Evolutionary conservation across 2,888 invertebrate species (phyloP), one percentile per base, ranked within the genome.

Genomic region (Dexiosoma caninum): DNA sequence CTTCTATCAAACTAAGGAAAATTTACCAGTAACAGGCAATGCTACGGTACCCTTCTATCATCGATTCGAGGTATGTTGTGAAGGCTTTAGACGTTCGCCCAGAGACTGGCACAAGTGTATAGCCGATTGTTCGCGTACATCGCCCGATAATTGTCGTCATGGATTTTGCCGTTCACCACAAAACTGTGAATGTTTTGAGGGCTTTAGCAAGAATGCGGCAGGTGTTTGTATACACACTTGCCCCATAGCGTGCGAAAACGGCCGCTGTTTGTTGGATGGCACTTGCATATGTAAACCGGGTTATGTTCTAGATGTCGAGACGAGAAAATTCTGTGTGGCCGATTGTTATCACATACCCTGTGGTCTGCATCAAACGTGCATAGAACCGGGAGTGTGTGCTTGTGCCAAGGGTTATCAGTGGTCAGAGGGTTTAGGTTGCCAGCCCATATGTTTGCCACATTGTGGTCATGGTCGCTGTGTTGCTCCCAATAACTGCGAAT

Each of bases 181-280:
- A 0, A 79, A 78, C 0, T 91, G 91, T 80, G 87, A 88, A 12
- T 91, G 91, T 76, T 88, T 82, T 83, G 84, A 77, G 83, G 91
- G 78, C 51, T 90, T 85, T 66, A 84, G 83, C 83, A 91, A 84
- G 42, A 88, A 89, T 27, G 84, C 85, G 8, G 82, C 80, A 0
- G 89, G 88, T 0, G 84, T 91, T 74, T 95, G 94, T 83, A 90
- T 94, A 0, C 91, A 94, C 1, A 93, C 93, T 0, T 95, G 94
- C 75, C 94, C 94, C 0, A 92, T 93, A 19, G 93, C 93, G 0
- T 95, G 94, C 83, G 91, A 93, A 80, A 92, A 94, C 81, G 94
- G 94, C 0, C 91, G 91, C 1, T 95, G 94, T 82, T 90, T 92
- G 81, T 90, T 92, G 0, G 91, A 92, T 55, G 91, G 92, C 0